These are phyloP conservation scores for Zootoca vivipara DNA, from an alignment of 2,113 vertebrate genomes.

Conservation along the genomic window DNA sequence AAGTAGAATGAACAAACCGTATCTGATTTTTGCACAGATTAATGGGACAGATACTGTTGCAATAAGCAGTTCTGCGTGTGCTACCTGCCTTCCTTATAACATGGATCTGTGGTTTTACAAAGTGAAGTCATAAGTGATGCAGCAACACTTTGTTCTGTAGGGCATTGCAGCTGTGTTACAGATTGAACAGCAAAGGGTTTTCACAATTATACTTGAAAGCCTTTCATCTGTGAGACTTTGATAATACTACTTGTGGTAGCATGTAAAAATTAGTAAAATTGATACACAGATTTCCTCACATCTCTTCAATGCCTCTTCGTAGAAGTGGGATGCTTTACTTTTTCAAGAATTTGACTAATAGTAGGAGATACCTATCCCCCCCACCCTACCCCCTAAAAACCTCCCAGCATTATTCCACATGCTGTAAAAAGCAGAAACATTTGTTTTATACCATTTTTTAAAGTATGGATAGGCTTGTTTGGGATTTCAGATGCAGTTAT, in stretches of 20 bases:
- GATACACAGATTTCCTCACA: background rate
- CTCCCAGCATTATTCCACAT: background rate
- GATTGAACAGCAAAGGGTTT: background rate
- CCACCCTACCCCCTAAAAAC: background rate
- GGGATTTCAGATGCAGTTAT: background rate
- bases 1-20: slow-evolving; percentile 34
- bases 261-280: slow-evolving; percentile 39
- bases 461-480: background rate
- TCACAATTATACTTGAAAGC: background rate
- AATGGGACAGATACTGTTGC: background rate
- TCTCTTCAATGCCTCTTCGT: slow-evolving; percentile 36
- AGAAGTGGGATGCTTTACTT: background rate
- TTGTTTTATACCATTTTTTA: background rate
- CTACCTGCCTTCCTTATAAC: slow-evolving; percentile 1
- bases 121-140: background rate
- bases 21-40: background rate
- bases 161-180: slow-evolving; percentile 2
- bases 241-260: slow-evolving; percentile 28
- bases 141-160: background rate
- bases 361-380: background rate
- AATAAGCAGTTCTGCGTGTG: slow-evolving; percentile 1
- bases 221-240: background rate
- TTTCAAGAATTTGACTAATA: background rate
- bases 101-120: fast-evolving
- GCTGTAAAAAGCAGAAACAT: background rate